These are phyloP conservation scores for Bradysia coprophila DNA, from an alignment of 1,140 invertebrate genomes.

Conservation along the genomic window DNA sequence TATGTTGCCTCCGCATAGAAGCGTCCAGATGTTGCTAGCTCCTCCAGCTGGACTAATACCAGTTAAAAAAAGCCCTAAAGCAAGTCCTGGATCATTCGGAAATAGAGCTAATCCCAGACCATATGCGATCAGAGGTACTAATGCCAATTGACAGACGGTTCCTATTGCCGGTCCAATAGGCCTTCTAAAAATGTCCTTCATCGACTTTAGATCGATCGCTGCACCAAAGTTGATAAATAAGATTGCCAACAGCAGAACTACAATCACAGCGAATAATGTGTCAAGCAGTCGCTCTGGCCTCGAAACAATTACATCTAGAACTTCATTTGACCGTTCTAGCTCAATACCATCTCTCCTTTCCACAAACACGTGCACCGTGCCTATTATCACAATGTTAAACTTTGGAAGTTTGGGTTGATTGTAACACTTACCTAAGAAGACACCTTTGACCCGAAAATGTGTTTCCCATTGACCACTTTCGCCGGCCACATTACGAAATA, in stretches of 20 bases:
- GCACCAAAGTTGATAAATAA: slow-evolving; percentile 91
- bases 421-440: too few relatives aligned
- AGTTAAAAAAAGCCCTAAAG: slow-evolving; percentile 78
- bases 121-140: slow-evolving; percentile 46
- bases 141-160: slow-evolving; percentile 52
- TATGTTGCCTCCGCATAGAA: slow-evolving; percentile 71
- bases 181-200: slow-evolving; percentile 45
- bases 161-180: slow-evolving; percentile 76
- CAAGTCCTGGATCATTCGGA: slow-evolving; percentile 43
- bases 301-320: slow-evolving; percentile 35
- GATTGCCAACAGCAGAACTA: slow-evolving; percentile 60
- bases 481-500: too few relatives aligned
- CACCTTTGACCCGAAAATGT: too few relatives aligned
- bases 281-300: slow-evolving; percentile 49
- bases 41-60: slow-evolving; percentile 79
- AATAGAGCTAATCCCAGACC: slow-evolving; percentile 53
- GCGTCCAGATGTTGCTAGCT: slow-evolving; percentile 88
- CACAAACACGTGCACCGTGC: slow-evolving; percentile 4
- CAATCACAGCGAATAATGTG: slow-evolving; percentile 53
- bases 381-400: too few relatives aligned
- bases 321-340: slow-evolving; percentile 11
- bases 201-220: slow-evolving; percentile 58
- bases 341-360: slow-evolving; percentile 2
- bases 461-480: too few relatives aligned
- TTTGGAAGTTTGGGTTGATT: too few relatives aligned